A percentile compares a stretch with the other conserved stretches of the same genome.
Evolutionary conservation across 2,888 invertebrate species (phyloP).

Genomic region (Prenolepis imparis): DNA sequence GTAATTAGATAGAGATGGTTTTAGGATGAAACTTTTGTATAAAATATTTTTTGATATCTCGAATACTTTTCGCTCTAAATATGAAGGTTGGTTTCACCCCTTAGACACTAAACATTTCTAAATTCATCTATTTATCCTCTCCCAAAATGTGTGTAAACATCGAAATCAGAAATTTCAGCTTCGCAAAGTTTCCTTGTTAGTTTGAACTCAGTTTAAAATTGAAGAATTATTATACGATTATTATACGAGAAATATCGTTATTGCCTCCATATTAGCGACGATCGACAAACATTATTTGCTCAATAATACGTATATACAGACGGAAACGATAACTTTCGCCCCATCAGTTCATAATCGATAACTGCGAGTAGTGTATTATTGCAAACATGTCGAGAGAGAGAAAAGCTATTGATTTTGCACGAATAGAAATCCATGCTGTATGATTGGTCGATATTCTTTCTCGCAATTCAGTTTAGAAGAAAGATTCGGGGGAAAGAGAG

Average conservation of each 20-base stretch:
- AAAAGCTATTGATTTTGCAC: not conserved
- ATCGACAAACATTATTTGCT: not conserved
- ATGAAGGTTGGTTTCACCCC: no score
- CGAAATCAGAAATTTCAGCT: no score
- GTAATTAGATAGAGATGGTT: no score
- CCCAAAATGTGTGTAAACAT: no score
- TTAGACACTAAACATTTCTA: no score
- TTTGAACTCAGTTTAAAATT: constrained; percentile 10
- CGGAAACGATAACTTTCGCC: not conserved
- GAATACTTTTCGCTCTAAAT: no score
- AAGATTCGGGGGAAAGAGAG: not conserved
- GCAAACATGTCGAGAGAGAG: constrained; percentile 8
- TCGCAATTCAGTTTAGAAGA: not conserved
- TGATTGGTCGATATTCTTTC: not conserved
- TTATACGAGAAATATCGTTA: not conserved
- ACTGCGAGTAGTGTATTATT: not conserved
- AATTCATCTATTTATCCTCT: no score
- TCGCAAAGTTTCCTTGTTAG: no score
- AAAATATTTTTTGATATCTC: no score
- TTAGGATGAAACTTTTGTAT: no score
- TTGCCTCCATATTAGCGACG: not conserved
- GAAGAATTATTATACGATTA: not conserved
- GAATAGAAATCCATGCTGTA: not conserved
- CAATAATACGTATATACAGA: not conserved
- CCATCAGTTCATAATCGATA: not conserved